Conservation (phyloP, 1,140 invertebrate species). For the Euwallacea fornicatus region DNA sequence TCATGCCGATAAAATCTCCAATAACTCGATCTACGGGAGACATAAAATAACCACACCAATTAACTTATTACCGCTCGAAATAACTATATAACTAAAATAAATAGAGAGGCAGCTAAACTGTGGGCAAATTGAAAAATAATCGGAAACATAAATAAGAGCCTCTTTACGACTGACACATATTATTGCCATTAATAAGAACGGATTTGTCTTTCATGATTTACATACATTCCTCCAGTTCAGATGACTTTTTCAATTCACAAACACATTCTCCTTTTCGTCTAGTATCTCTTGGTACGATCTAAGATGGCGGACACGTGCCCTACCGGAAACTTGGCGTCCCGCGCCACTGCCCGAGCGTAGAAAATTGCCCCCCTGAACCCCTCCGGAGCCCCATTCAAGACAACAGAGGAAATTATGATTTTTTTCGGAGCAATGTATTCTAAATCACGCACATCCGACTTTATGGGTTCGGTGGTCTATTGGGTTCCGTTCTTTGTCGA, state of each 20-base stretch:
- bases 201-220: constrained; percentile 2
- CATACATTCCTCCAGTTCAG: neutral
- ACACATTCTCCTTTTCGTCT: constrained; percentile 10
- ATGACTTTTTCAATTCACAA: constrained; percentile 2
- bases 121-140: constrained; percentile 31
- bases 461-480: constrained; percentile 34
- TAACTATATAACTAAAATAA: constrained; percentile 22
- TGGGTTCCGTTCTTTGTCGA: constrained; percentile 26
- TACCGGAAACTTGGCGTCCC: constrained; percentile 46
- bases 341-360: constrained; percentile 51
- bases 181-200: neutral
- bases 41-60: constrained; percentile 25
- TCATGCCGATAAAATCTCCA: constrained; percentile 14
- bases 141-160: constrained; percentile 21
- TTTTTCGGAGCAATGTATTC: constrained; percentile 33
- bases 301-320: constrained; percentile 52
- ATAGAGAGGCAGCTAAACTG: constrained; percentile 21
- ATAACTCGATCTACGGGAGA: constrained; percentile 19
- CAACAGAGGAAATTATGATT: constrained; percentile 36
- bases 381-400: constrained; percentile 32
- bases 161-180: constrained; percentile 19
- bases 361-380: constrained; percentile 37
- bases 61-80: constrained; percentile 30
- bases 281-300: constrained; percentile 34
- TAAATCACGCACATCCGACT: constrained; percentile 36